Conservation (phyloP, 2,888 invertebrate genomes). For the Sesia apiformis region DNA sequence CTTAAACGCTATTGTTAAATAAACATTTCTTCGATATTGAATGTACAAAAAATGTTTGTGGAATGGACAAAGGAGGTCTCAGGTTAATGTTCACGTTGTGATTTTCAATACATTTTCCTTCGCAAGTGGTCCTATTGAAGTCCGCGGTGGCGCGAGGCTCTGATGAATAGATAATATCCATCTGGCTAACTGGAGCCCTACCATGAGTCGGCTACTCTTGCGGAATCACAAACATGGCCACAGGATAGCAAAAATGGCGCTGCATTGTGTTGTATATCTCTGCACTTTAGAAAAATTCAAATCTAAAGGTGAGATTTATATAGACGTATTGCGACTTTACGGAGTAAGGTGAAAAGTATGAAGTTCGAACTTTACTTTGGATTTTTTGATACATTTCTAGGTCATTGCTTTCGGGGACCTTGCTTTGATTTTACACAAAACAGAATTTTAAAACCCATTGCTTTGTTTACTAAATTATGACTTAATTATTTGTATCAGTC, state of each 20-base stretch:
- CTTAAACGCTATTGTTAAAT: slow-evolving; percentile 57
- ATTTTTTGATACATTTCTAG: too few relatives aligned
- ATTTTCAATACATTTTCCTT: slow-evolving; percentile 67
- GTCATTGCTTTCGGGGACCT: too few relatives aligned
- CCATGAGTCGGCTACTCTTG: slow-evolving; percentile 58
- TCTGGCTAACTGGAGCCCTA: slow-evolving; percentile 52
- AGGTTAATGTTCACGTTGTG: slow-evolving; percentile 61
- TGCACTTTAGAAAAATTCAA: too few relatives aligned
- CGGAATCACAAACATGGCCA: slow-evolving; percentile 29
- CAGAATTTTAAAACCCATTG: too few relatives aligned
- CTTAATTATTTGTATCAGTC: too few relatives aligned
- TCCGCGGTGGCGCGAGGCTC: slow-evolving; percentile 40
- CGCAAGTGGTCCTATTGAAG: slow-evolving; percentile 63
- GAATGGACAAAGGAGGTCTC: slow-evolving; percentile 48
- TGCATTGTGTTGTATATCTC: background rate
- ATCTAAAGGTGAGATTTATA: too few relatives aligned
- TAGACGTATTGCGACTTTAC: too few relatives aligned
- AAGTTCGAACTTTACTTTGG: too few relatives aligned
- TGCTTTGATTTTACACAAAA: too few relatives aligned
- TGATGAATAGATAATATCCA: slow-evolving; percentile 66
- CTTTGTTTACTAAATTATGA: too few relatives aligned
- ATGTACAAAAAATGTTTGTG: slow-evolving; percentile 46
- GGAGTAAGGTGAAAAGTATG: too few relatives aligned
- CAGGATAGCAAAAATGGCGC: background rate
- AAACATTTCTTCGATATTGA: slow-evolving; percentile 41